A percentile compares a stretch with the other conserved stretches of the same genome.
Evolutionary conservation across 2,888 invertebrate genomes (phyloP).

Genomic region (Ptilodon capucinus): DNA sequence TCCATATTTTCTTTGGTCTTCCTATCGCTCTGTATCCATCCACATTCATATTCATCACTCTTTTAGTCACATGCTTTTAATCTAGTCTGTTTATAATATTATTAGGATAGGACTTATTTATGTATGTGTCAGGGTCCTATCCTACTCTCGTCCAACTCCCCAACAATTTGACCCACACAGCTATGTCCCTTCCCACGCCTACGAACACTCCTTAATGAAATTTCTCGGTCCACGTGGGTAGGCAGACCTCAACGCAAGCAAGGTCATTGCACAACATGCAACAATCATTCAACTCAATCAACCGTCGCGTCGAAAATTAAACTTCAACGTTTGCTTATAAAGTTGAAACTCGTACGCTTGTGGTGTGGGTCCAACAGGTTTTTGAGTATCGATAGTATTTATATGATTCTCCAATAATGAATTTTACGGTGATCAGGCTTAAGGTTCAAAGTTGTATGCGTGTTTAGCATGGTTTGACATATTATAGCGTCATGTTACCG

Average conservation of each 20-base stretch:
- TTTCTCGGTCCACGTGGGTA: constrained; percentile 1
- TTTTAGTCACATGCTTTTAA: too few species aligned
- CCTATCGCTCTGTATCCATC: too few species aligned
- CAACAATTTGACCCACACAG: constrained; percentile 1
- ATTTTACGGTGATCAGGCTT: neutral
- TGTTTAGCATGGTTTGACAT: neutral
- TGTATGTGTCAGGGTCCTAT: neutral
- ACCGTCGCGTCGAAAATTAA: neutral
- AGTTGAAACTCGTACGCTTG: neutral
- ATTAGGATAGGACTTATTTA: too few species aligned
- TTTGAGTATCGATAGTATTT: neutral
- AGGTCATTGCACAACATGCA: neutral
- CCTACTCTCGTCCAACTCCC: neutral
- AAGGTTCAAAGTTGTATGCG: neutral
- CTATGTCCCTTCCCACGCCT: neutral
- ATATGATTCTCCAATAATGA: neutral
- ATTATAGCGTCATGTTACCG: neutral
- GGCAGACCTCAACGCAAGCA: neutral
- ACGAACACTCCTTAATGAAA: neutral
- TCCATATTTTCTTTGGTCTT: too few species aligned
- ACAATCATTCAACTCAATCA: neutral
- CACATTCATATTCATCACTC: too few species aligned
- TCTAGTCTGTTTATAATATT: too few species aligned
- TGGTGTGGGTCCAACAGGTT: neutral
- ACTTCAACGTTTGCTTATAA: neutral